Evolutionary conservation across 2,888 invertebrate species (phyloP), one percentile per base, ranked within the genome.

Genomic region (Zygogramma bicolorata): DNA sequence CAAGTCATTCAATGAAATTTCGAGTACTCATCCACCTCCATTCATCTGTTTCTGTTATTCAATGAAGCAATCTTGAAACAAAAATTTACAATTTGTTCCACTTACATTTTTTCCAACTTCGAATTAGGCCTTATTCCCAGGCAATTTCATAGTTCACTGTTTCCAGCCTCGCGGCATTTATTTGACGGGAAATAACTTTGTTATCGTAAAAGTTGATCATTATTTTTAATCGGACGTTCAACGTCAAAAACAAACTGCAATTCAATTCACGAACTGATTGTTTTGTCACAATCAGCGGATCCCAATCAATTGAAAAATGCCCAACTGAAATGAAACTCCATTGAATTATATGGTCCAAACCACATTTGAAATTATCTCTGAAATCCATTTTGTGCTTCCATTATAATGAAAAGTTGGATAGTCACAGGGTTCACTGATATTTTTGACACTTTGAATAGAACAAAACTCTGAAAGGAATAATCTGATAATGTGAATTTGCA

Each of bases 201-300:
- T 25, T 53, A 6, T 25, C 22, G 7, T 53, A 27, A 22, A 25
- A 53, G 27, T 53, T 22, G n/a, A 25, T 53, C 13, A 53, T 53
- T 27, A 53, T 25, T 53, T 53, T 25, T 25, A 53, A 27, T 53
- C 53, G 27, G 25, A 25, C 53, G 27, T 53, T 53, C n/a, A 53
- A 53, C 53, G 53, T 53, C 27, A 53, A 53, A 53, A 27, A 53
- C 53, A 53, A 53, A 53, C 53, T 27, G 27, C 25, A 53, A 53
- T 53, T 53, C 53, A 53, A 53, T 53, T 27, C 53, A 27, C 22
- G 1, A 53, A 53, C 53, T 27, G 18, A 53, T 53, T 53, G 53
- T 53, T 27, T 27, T 27, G 53, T 53, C 53, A 53, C 53, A 53
- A 53, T 53, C 53, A 53, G 13, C n/a, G 53, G 8, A 27, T 53